phyloP scores from a whole-genome alignment of 1,140 invertebrate genomes.

The Bacillus rossius region DNA sequence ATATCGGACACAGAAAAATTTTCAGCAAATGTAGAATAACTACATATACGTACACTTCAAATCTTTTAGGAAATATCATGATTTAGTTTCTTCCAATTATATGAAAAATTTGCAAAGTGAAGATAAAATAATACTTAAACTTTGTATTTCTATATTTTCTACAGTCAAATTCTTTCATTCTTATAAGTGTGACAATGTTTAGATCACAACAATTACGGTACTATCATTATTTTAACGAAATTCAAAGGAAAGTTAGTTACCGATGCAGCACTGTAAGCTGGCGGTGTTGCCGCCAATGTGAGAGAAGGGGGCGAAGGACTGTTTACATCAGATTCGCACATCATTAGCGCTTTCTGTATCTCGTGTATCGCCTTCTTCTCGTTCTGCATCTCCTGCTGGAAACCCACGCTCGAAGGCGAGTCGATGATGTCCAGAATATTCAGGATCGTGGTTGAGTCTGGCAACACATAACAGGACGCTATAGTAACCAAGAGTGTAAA shows the following conservation, averaged over 20 bases:
- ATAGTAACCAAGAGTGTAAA: too few relatives aligned
- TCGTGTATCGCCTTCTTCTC: conserved; percentile 82
- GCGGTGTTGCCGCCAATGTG: conserved; percentile 51
- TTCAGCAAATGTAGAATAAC: too few relatives aligned
- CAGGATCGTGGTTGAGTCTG: conserved; percentile 40
- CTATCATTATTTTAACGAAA: neutral
- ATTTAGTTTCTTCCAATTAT: too few relatives aligned
- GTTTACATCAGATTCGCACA: conserved; percentile 56
- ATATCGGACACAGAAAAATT: too few relatives aligned
- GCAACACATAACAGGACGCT: conserved; percentile 18
- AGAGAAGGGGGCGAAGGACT: conserved; percentile 58
- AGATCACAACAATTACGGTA: neutral
- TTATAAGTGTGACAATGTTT: too few relatives aligned
- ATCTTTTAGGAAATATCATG: too few relatives aligned
- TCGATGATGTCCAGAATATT: conserved; percentile 46
- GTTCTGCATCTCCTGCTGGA: conserved; percentile 43
- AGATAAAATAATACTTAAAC: too few relatives aligned
- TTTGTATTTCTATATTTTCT: too few relatives aligned
- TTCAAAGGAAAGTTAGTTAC: conserved; percentile 41
- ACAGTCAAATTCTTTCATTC: too few relatives aligned
- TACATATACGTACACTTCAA: too few relatives aligned
- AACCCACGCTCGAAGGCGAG: neutral
- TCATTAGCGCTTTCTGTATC: conserved; percentile 89
- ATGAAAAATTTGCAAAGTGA: too few relatives aligned
- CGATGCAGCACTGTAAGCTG: conserved; percentile 56